Evolutionary conservation across 2,113 vertebrate species (phyloP), one percentile per base, ranked within the genome.

Genomic region (Platanista minor): DNA sequence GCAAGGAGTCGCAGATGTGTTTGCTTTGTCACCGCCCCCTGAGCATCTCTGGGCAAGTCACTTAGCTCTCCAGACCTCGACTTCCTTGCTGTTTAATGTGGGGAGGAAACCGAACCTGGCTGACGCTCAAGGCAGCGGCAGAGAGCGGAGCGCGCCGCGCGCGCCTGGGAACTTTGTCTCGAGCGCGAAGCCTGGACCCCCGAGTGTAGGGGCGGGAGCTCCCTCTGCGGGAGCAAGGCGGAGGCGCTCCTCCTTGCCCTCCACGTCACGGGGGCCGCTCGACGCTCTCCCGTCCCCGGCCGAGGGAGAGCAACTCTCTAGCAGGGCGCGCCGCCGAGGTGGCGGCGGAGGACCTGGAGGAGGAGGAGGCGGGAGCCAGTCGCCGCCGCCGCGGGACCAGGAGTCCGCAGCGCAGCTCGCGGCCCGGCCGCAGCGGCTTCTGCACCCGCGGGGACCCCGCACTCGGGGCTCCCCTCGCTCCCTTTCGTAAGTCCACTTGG

Each of bases 401-500:
- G 75, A 57, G 9, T 27, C 41, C n/a, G n/a, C 43, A 57, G 75
- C 17, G 5, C 78, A 74, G 66, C 85, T 59, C 36, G 39, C 29
- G 20, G 41, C 62, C 41, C 81, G 15, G 11, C 71, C 7, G 10
- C 77, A 67, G 77, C 46, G 14, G 41, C 85, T 75, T 86, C 85
- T 49, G 52, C 91, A 49, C 75, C 74, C 21, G 57, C 85, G 27
- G 84, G 75, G 67, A 91, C 67, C 54, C 81, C 17, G 69, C 57
- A n/a, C 33, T 27, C 20, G 67, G 94, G 96, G 71, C 21, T 52
- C 78, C 91, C 66, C 71, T 20, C 18, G 61, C 54, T 61, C 78
- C 69, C 86, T 94, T 57, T 81, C 78, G 97, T 97, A 97, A 96
- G 97, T 97, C 61, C 20, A n/a, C 54, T 83, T 57, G 89, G 78